Base-by-base conservation (phyloP, 1,140 invertebrate genomes). In the Ceratosolen solmsi region DNA sequence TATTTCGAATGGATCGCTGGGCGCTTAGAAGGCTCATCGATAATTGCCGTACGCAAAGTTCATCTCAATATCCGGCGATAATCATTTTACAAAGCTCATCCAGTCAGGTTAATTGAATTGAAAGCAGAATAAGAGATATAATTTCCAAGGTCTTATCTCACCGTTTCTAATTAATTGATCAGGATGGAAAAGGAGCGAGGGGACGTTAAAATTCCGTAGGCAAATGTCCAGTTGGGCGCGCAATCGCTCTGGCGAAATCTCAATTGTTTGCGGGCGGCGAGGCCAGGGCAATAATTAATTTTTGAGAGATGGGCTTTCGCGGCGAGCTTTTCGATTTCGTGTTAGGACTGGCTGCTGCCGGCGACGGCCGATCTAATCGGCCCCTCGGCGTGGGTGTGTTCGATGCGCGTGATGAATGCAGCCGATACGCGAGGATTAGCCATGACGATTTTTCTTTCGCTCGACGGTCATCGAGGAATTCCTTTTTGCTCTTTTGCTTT, bases 331-430 rank as follows among this genome's bases (percentile, higher is more conserved):
- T 70, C 63, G 76, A 68, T 70, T 46, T 51, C 41, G 70, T 15
- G 0, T 13, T 46, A 27, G 27, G n/a, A n/a, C n/a, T n/a, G n/a
- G n/a, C n/a, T n/a, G n/a, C n/a, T n/a, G n/a, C n/a, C n/a, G n/a
- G n/a, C n/a, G n/a, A n/a, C 2, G 30, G 41, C 70, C 46, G 79
- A 80, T 80, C 71, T 80, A 80, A 80, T 80, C 79, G 33, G 41
- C 8, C n/a, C 5, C 25, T 46, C 68, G 17, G 30, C 30, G 79
- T 80, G 58, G 79, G 79, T 73, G 78, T 60, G 78, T 27, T 63
- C 56, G 46, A 49, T 20, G 13, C 30, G 9, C 41, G 38, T 74
- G 71, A 80, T 81, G 72, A 75, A 75, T 75, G 72, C 60, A n/a
- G 20, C 60, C 33, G 46, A 65, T 56, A 9, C 46, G 33, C 25